Percentiles rank a stretch among this genome's conserved stretches.
These are phyloP conservation scores for Zosterops borbonicus DNA, from an alignment of 2,113 vertebrate species.

Conservation along the genomic window DNA sequence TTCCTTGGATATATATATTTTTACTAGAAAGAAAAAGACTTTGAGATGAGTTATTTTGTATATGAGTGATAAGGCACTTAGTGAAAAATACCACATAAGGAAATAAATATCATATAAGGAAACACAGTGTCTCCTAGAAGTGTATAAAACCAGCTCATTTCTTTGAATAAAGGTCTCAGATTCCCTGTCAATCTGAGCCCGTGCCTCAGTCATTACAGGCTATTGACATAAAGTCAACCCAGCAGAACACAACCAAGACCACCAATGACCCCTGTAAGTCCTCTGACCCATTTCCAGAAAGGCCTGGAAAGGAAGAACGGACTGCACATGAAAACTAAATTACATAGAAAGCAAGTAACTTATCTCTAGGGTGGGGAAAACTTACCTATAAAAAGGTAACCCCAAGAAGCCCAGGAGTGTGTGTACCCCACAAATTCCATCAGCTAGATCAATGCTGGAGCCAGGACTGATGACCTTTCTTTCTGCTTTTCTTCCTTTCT, in stretches of 20 bases:
- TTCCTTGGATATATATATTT: not conserved
- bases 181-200: accelerated
- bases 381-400: not conserved
- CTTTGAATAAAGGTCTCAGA: not conserved
- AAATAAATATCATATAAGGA: not conserved
- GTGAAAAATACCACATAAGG: not conserved
- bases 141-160: not conserved
- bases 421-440: not conserved
- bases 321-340: not conserved
- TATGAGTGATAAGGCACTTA: too few species aligned
- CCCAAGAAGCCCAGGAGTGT: accelerated
- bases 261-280: not conserved
- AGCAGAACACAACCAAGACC: not conserved
- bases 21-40: not conserved
- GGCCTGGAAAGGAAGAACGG: not conserved
- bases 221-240: not conserved
- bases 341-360: not conserved
- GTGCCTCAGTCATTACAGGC: accelerated
- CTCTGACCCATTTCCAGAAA: not conserved
- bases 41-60: not conserved
- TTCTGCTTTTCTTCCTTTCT: not conserved
- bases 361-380: not conserved
- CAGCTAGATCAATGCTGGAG: not conserved
- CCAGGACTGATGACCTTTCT: not conserved
- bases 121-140: not conserved